Conservation (phyloP, 2,888 invertebrate genomes). For the Apodemia mormo region DNA sequence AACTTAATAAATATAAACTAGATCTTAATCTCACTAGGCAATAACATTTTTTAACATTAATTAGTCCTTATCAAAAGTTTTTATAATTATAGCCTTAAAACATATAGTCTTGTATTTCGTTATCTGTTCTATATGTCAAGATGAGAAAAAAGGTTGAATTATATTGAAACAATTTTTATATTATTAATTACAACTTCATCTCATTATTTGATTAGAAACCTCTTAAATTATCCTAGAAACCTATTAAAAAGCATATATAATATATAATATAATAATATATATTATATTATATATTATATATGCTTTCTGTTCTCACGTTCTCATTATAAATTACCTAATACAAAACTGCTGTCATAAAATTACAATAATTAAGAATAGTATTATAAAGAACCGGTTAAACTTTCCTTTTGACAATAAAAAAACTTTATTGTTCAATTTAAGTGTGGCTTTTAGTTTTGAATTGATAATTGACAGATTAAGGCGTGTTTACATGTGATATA, state of each 20-base stretch:
- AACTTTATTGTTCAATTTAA: slow-evolving; percentile 24
- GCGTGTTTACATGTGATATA: neutral
- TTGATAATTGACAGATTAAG: slow-evolving; percentile 17
- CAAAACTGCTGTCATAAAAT: slow-evolving; percentile 22
- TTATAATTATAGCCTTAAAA: too few species aligned
- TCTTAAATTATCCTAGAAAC: too few species aligned
- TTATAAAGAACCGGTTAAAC: slow-evolving; percentile 22
- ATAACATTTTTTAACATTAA: too few species aligned
- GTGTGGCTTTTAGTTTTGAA: slow-evolving; percentile 24
- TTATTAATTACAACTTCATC: neutral
- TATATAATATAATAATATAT: too few species aligned
- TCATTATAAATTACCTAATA: slow-evolving; percentile 11
- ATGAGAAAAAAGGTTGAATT: too few species aligned
- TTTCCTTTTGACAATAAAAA: slow-evolving; percentile 24
- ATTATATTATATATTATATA: neutral
- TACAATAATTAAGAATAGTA: slow-evolving; percentile 21
- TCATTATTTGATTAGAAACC: neutral
- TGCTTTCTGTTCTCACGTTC: slow-evolving; percentile 6
- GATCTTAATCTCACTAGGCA: too few species aligned
- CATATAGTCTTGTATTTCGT: too few species aligned
- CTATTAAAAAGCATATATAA: too few species aligned
- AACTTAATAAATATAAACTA: too few species aligned
- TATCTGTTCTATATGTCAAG: too few species aligned
- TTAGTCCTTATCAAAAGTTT: too few species aligned
- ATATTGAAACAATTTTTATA: too few species aligned